Percentiles rank a stretch among this genome's conserved stretches.
Evolutionary conservation across 2,797 vertebrate genomes (phyloP).

Genomic region (Anabas testudineus): DNA sequence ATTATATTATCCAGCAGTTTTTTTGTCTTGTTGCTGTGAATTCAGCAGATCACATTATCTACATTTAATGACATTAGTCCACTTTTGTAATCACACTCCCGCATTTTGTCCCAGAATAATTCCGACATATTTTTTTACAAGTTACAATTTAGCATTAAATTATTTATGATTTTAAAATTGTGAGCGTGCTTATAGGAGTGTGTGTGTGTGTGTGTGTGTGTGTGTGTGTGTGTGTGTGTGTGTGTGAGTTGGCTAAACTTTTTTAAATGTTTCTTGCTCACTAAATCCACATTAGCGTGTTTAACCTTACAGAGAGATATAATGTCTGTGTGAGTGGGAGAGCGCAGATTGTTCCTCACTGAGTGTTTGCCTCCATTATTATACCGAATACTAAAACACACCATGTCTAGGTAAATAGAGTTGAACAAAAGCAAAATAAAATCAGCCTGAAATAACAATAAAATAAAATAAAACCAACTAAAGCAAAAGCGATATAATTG

Average conservation of each 20-base stretch:
- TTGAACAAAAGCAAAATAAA: background rate
- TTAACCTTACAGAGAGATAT: background rate
- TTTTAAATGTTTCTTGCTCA: slow-evolving; percentile 5
- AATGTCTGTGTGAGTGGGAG: background rate
- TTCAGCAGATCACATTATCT: background rate
- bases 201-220: background rate
- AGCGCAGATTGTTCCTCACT: slow-evolving; percentile 15
- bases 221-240: slow-evolving; percentile 8
- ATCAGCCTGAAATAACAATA: background rate
- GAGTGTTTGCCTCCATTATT: slow-evolving; percentile 6
- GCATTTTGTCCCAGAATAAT: background rate
- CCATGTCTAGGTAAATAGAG: background rate
- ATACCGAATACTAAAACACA: background rate
- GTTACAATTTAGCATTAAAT: background rate
- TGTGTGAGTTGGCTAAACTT: slow-evolving; percentile 10
- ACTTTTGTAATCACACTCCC: slow-evolving; percentile 15
- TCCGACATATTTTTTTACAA: background rate
- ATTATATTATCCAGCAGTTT: too few relatives aligned
- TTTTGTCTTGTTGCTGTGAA: slow-evolving; percentile 12
- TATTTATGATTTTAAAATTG: slow-evolving; percentile 6
- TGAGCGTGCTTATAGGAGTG: background rate
- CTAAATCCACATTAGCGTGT: background rate
- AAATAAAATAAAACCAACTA: background rate
- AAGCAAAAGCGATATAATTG: background rate
- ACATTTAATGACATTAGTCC: slow-evolving; percentile 6